Evolutionary conservation across 2,113 vertebrate species (phyloP), one percentile per base, ranked within the genome.

Genomic region (Menidia beryllina): DNA sequence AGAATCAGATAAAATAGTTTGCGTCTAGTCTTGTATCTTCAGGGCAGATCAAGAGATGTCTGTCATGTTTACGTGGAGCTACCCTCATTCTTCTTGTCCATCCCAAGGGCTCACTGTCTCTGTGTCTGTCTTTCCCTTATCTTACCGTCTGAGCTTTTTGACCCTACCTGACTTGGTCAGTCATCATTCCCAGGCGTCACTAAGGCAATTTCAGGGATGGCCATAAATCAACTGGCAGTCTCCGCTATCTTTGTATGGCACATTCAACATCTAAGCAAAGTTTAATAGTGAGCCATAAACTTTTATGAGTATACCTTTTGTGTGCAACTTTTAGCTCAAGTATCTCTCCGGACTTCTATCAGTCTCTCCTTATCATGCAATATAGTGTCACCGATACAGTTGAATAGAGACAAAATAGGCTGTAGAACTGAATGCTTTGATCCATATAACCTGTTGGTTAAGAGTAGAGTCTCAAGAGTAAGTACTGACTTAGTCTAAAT

Each of bases 251-350:
- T 83, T 14, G 53, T 87, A 65, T 87, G 88, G 82, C 88, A 89
- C 80, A 89, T 88, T 88, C 84, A 86, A 90, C 88, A 90, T 89
- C 87, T 84, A 92, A 91, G 91, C 92, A 91, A 91, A 91, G 82
- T 93, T 93, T 93, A 94, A 93, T 92, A 90, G 85, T 30, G 34
- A 84, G 81, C 81, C 79, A 86, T 93, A 93, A 93, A 87, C 65
- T 59, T 94, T 93, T 93, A 93, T 91, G 85, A 62, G 82, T 75
- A 69, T 85, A 83, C 75, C 72, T 83, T 79, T 82, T 91, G 67
- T 81, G 69, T 74, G 77, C 69, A 77, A 81, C 74, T 81, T 82
- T 82, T 47, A 39, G 60, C 77, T 86, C 49, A 66, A 85, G 84
- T 89, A 75, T 89, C 81, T 84, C 66, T 54, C 53, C 19, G 25